Conservation (phyloP, 2,113 vertebrate species). For the Tinamus guttatus region DNA sequence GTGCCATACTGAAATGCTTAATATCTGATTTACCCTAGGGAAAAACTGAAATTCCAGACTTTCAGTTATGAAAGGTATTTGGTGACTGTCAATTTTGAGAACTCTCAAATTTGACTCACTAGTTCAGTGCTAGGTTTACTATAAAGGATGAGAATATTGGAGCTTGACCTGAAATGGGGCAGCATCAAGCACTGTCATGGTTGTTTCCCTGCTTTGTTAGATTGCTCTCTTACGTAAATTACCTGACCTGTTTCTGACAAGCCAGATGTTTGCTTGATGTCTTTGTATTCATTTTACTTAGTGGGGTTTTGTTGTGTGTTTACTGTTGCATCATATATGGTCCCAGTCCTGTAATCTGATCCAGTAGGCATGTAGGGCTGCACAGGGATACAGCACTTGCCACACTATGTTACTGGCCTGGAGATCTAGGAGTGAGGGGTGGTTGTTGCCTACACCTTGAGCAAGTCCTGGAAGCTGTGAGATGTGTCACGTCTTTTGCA, state of each 20-base stretch:
- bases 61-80: background rate
- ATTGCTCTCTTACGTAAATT: conserved; percentile 13
- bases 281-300: background rate
- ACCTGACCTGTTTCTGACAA: background rate
- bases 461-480: background rate
- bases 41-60: background rate
- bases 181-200: conserved; percentile 8
- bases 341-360: background rate
- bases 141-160: background rate
- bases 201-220: conserved; percentile 25
- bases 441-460: background rate
- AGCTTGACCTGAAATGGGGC: background rate
- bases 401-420: background rate
- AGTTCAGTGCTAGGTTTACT: background rate
- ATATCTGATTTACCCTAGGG: background rate
- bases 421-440: background rate
- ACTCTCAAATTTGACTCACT: background rate
- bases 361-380: background rate
- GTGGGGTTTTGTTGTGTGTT: background rate
- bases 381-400: background rate
- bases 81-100: background rate
- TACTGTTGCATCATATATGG: background rate
- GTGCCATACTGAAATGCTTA: background rate
- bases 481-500: background rate
- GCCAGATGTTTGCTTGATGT: conserved; percentile 33